Base-by-base conservation (phyloP, 2,113 vertebrate species). In the Pelecanus crispus region DNA sequence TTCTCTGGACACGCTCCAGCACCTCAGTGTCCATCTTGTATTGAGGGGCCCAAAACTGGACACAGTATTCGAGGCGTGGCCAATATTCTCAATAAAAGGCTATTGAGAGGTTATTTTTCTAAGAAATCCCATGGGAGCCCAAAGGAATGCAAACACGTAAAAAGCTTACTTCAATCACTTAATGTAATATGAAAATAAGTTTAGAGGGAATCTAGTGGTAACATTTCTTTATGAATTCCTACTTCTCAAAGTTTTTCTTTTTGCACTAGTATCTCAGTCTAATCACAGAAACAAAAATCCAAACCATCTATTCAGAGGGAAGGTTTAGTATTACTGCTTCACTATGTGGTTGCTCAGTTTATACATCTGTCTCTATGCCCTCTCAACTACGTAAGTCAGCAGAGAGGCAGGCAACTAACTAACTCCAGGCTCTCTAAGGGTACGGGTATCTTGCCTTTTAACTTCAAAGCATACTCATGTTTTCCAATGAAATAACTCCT, bases 381-480 rank as follows among this genome's bases (percentile, higher is more conserved):
- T n/a, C 86, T 63, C 88, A 28, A 0, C 52, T 6, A 5, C 0
- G 2, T 3, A 3, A 62, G 19, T 3, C 24, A 61, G 62, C 74
- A 40, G 78, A 59, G 13, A 68, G 55, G 42, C 44, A 50, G 22
- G 49, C 36, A 45, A 13, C 25, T 38, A 15, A 24, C 25, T 9
- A 90, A 14, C 68, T 67, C 71, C 59, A 65, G 26, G 45, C n/a
- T 55, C 24, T 55, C n/a, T 9, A 16, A 28, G 26, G 22, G 18
- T 24, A 68, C 1, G 0, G 49, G 8, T 3, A 42, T 20, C 72
- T n/a, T 26, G 21, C 22, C 62, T 72, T 74, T 52, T 31, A 38
- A 61, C 34, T 77, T 71, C 71, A 44, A 63, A 73, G n/a, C 18
- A 62, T 2, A 7, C 6, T 15, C 32, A 11, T 49, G 28, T 52